These are phyloP conservation scores for Chionoecetes opilio DNA, from an alignment of 1,140 invertebrate genomes.

Conservation along the genomic window DNA sequence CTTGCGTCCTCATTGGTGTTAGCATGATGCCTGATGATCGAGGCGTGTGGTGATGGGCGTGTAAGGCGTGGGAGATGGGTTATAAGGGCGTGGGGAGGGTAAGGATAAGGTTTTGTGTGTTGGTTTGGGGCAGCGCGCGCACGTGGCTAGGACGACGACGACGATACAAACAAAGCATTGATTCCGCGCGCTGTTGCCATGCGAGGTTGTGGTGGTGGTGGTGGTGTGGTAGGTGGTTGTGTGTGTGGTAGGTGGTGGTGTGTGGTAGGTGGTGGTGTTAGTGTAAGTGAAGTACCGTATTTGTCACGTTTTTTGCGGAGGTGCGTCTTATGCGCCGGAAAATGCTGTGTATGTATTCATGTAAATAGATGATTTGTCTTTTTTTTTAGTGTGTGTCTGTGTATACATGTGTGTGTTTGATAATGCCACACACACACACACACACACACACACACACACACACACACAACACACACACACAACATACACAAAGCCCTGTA, in stretches of 20 bases:
- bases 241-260: background rate
- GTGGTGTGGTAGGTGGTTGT: background rate
- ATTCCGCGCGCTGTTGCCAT: background rate
- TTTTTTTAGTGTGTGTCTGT: too few relatives aligned
- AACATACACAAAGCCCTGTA: too few relatives aligned
- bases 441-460: too few relatives aligned
- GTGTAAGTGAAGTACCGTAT: too few relatives aligned
- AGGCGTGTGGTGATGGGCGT: background rate
- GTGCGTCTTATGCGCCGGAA: too few relatives aligned
- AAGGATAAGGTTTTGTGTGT: background rate
- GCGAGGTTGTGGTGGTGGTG: background rate
- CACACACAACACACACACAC: too few relatives aligned
- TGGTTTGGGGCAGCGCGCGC: background rate
- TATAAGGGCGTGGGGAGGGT: background rate
- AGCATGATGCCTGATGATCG: background rate
- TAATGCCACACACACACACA: too few relatives aligned
- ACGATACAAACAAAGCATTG: constrained; percentile 10
- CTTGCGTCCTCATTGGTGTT: background rate
- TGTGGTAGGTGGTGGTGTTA: background rate
- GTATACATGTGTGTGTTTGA: too few relatives aligned
- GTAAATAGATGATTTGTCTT: background rate
- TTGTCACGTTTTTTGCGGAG: too few relatives aligned
- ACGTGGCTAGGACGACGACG: background rate
- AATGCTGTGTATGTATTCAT: too few relatives aligned
- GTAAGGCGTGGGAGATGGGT: background rate